A percentile compares a stretch with the other conserved stretches of the same genome.
These are phyloP conservation scores for Aptenodytes patagonicus DNA, from an alignment of 2,113 vertebrate genomes.

Conservation along the genomic window DNA sequence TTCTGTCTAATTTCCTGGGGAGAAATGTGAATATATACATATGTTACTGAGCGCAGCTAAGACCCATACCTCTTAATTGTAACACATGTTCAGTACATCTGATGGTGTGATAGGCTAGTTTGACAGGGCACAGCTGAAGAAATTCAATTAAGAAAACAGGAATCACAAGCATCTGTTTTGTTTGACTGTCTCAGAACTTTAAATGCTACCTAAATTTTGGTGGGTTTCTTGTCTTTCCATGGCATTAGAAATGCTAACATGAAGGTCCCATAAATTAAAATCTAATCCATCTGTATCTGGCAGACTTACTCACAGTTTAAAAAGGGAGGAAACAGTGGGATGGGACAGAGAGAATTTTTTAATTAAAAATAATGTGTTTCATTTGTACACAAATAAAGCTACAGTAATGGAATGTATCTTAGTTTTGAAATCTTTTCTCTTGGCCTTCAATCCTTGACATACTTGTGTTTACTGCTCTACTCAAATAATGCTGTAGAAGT, in stretches of 20 bases:
- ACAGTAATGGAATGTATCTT: background rate
- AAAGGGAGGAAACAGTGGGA: background rate
- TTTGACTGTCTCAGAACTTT: background rate
- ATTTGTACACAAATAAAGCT: background rate
- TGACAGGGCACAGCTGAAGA: background rate
- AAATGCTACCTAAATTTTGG: background rate
- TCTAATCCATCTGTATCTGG: background rate
- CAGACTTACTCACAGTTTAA: background rate
- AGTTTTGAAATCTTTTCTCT: background rate
- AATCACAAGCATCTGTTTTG: background rate
- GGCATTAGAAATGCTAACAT: background rate
- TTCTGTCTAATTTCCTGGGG: background rate
- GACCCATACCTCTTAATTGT: background rate
- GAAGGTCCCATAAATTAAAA: background rate
- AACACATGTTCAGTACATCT: background rate
- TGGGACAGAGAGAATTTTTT: background rate
- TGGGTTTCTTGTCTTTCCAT: background rate
- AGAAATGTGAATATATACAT: background rate
- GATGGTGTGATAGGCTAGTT: background rate
- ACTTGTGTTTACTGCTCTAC: background rate
- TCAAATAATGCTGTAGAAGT: background rate
- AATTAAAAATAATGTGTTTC: background rate
- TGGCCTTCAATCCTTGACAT: background rate
- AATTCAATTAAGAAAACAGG: background rate
- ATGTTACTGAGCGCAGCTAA: background rate